Evolutionary conservation across 2,888 invertebrate genomes (phyloP).

Genomic region (Brachypterus glaber): DNA sequence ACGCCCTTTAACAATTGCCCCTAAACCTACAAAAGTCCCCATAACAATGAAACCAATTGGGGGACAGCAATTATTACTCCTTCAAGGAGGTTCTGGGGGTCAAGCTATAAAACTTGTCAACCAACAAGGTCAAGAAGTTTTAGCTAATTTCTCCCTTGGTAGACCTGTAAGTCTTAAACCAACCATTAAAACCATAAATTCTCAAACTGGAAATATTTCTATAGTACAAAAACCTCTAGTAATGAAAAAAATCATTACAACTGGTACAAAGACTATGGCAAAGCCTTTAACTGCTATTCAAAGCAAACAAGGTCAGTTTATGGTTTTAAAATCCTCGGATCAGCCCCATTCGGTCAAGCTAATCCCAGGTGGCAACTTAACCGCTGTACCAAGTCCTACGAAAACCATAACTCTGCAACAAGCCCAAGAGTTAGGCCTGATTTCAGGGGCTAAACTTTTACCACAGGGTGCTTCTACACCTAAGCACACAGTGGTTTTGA

Average conservation of each 20-base stretch:
- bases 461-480: slow-evolving; percentile 33
- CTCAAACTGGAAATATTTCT: slow-evolving; percentile 23
- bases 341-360: slow-evolving; percentile 26
- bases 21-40: slow-evolving; percentile 34
- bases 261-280: slow-evolving; percentile 22
- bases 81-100: slow-evolving; percentile 38
- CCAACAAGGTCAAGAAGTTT: slow-evolving; percentile 35
- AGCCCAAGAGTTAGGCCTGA: slow-evolving; percentile 53
- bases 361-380: slow-evolving; percentile 22
- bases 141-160: slow-evolving; percentile 34
- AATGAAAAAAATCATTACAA: slow-evolving; percentile 35
- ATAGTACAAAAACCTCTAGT: slow-evolving; percentile 34
- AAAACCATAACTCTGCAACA: slow-evolving; percentile 57
- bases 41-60: slow-evolving; percentile 34
- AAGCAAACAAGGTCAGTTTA: slow-evolving; percentile 26
- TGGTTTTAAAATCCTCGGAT: slow-evolving; percentile 30
- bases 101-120: slow-evolving; percentile 39
- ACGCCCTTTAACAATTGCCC: slow-evolving; percentile 33
- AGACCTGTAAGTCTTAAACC: slow-evolving; percentile 36
- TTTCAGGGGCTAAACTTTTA: slow-evolving; percentile 44
- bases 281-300: slow-evolving; percentile 25
- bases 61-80: slow-evolving; percentile 42
- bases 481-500: slow-evolving; percentile 41
- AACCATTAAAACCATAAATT: slow-evolving; percentile 29
- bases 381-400: slow-evolving; percentile 37